Base-by-base conservation (phyloP, 2,797 vertebrate species). In the Pantherophis alleghaniensis region DNA sequence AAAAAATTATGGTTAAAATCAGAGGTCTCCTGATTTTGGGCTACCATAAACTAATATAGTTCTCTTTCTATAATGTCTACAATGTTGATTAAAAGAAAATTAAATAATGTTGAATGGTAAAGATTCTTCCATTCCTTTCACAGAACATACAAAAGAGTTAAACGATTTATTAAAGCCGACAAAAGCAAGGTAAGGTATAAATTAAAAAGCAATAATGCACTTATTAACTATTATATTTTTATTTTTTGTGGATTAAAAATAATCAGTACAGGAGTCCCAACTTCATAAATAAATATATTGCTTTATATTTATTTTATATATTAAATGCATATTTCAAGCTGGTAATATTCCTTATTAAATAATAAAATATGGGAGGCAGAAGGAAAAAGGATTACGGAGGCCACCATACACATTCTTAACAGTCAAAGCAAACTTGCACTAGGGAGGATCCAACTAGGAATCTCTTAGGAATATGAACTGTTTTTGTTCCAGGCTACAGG, bases 131-230 rank as follows among this genome's bases (percentile, higher is more conserved):
- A 79, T 95, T 93, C 92, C 83, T 92, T 96, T 91, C 96, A 88
- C 94, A 99, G 98, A 97, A 99, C 98, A 0, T 98, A 98, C 66
- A 94, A 94, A 96, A 98, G 96, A 95, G 98, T 98, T 61, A 98
- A 98, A 95, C 97, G 96, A 1, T 94, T 96, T 87, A 97, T 99
- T 90, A 2, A 93, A 86, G 98, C 98, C 2, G 98, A 99, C 93
- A 98, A 98, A 97, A 97, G 98, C 95, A 98, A 98, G 98, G 98
- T 98, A 95, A 97, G 95, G 32, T 9, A 37, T 63, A 0, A 0
- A 2, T 0, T 0, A 28, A 56, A 24, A 42, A 87, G 12, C 37
- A 79, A 51, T 28, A 83, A 83, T 24, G 37, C 22, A 47, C 11
- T 47, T 83, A 24, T 83, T 83, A 74, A 74, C n/a, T n/a, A 24